These are phyloP conservation scores for Tetranychus truncatus DNA, from an alignment of 2,888 invertebrate species.

Conservation along the genomic window DNA sequence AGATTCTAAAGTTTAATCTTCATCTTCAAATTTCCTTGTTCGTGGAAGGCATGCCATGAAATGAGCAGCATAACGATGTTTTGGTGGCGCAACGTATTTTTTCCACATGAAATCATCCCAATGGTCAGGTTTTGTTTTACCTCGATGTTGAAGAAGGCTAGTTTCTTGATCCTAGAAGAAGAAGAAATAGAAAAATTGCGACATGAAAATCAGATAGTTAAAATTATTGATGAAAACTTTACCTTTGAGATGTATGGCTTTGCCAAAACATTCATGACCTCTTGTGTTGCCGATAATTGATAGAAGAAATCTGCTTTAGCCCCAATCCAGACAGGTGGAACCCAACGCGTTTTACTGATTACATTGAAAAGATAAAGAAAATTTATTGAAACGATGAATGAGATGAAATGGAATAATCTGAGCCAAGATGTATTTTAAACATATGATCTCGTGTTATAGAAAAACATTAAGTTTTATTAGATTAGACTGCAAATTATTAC, in stretches of 20 bases:
- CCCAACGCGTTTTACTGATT: conserved; percentile 17
- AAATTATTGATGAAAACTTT: background rate
- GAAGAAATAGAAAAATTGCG: background rate
- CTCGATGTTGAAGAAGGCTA: conserved; percentile 12
- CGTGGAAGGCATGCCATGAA: background rate
- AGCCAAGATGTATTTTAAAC: no score
- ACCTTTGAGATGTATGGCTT: conserved; percentile 19
- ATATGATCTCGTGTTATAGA: no score
- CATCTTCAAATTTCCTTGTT: background rate
- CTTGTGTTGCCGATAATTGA: conserved; percentile 14
- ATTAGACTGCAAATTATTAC: background rate
- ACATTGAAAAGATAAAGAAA: background rate
- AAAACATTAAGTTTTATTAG: background rate
- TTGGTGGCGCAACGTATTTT: conserved; percentile 13
- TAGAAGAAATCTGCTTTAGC: conserved; percentile 12
- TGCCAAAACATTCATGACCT: conserved; percentile 17
- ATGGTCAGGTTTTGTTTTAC: conserved; percentile 16
- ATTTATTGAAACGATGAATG: background rate
- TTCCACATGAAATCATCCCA: conserved; percentile 21
- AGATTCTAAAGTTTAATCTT: background rate
- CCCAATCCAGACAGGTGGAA: conserved; percentile 17
- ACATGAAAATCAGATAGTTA: background rate
- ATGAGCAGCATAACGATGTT: conserved; percentile 19
- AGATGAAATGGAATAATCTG: no score
- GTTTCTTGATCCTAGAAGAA: conserved; percentile 17